Percentiles rank a stretch among this genome's conserved stretches.
Evolutionary conservation across 2,113 vertebrate genomes (phyloP).

Genomic region (Pelvicachromis taeniatus): DNA sequence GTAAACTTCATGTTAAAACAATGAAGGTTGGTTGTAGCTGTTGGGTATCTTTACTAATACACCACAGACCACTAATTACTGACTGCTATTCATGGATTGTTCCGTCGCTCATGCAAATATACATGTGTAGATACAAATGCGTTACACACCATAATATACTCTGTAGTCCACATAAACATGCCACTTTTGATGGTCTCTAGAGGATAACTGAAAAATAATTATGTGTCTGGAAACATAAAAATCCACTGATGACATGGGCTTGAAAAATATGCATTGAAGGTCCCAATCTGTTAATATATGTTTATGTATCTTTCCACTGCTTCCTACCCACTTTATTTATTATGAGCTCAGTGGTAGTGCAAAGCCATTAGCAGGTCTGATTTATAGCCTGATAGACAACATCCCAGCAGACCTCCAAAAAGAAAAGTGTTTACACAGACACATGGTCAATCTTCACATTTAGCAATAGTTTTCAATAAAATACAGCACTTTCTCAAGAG

Average conservation of each 20-base stretch:
- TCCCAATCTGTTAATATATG: background rate
- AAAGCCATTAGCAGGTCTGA: background rate
- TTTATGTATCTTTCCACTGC: background rate
- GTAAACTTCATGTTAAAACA: background rate
- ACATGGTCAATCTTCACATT: background rate
- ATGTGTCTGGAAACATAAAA: background rate
- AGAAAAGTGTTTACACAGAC: background rate
- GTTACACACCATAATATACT: background rate
- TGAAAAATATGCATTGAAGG: background rate
- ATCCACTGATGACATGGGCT: background rate
- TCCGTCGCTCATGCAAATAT: background rate
- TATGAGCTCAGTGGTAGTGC: background rate
- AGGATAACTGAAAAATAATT: conserved; percentile 4
- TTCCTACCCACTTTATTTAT: background rate
- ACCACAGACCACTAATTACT: background rate
- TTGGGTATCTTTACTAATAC: background rate
- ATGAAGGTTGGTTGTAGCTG: background rate
- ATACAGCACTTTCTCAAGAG: background rate
- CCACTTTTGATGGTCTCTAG: background rate
- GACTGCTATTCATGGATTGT: background rate
- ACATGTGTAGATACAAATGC: background rate
- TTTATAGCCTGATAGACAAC: background rate
- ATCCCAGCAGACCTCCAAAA: background rate
- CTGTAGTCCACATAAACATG: background rate
- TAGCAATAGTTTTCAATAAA: background rate